Conservation (phyloP, 1,140 invertebrate species). For the Tetragonula clypearis region DNA sequence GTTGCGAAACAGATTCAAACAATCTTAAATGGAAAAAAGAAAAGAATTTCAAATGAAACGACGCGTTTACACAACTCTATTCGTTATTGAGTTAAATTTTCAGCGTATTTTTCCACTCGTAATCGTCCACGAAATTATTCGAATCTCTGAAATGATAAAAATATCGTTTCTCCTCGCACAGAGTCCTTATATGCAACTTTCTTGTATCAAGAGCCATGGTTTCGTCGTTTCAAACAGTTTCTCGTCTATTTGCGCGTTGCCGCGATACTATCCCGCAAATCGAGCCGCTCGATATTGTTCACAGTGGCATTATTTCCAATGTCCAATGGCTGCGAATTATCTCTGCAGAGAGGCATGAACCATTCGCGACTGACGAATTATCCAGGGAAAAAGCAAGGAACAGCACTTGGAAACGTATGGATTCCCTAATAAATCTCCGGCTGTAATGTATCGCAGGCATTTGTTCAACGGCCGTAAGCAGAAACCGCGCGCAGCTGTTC, state of each 20-base stretch:
- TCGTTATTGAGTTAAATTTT: too few species aligned
- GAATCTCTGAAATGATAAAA: too few species aligned
- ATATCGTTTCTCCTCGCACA: too few species aligned
- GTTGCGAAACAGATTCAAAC: too few species aligned
- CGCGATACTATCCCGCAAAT: background rate
- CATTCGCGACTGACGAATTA: background rate
- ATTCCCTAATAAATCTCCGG: conserved; percentile 8
- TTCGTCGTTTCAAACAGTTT: too few species aligned
- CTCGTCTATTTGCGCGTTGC: background rate
- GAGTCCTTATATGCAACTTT: background rate
- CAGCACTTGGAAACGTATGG: background rate
- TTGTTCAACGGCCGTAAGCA: background rate
- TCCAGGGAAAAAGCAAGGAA: background rate
- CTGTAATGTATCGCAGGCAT: conserved; percentile 4
- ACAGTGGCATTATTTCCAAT: background rate
- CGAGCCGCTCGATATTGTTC: too few species aligned
- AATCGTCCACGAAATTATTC: too few species aligned
- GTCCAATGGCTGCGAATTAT: background rate
- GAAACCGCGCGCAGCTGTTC: conserved; percentile 23
- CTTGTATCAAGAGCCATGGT: background rate
- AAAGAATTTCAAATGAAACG: too few species aligned
- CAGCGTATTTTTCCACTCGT: too few species aligned
- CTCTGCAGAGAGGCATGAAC: background rate
- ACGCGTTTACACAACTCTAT: too few species aligned
- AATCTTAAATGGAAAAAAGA: too few species aligned